Evolutionary conservation across 1,140 invertebrate genomes (phyloP), one percentile per base, ranked within the genome.

Genomic region (Maniola jurtina): DNA sequence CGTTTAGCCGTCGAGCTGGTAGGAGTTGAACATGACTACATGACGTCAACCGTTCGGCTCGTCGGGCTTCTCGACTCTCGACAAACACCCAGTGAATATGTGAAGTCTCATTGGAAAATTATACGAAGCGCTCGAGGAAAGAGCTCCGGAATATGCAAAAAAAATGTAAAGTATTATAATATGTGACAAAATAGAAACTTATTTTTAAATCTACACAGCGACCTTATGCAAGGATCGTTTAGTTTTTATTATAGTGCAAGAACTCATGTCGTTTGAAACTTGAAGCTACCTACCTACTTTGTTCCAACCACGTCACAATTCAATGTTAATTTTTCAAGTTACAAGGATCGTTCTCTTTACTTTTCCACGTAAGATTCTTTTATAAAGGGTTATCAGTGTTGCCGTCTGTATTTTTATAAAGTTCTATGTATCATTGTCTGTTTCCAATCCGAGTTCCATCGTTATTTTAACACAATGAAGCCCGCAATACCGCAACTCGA

Each of bases 391-490:
- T 52, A 33, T 52, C 25, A 52, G 4, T 33, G 40, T 42, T 11
- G 48, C 14, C 9, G 14, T 52, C 25, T 52, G 47, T 48, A 33
- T 55, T 55, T 55, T 55, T 34, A n/a, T 55, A 77, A 75, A 80
- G 47, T 40, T 54, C 38, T 50, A 72, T 86, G 80, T 84, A 81
- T 83, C 76, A 85, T 77, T 81, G 73, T 76, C 79, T 72, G 76
- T 80, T 84, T 83, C 80, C 81, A 86, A 85, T 78, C 73, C 71
- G 70, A 79, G 78, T 80, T 80, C 81, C 79, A 82, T 85, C 83
- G 84, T 88, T 87, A 88, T 83, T 86, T 83, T 80, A 88, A 86
- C 83, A 90, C 88, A 90, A 88, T 88, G 81, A 82, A 88, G 86
- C 86, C 55, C 86, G 84, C 88, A 86, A 88, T 85, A 88, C 86